Base-by-base conservation (phyloP, 2,113 vertebrate genomes). In the Platycercus adscitus region DNA sequence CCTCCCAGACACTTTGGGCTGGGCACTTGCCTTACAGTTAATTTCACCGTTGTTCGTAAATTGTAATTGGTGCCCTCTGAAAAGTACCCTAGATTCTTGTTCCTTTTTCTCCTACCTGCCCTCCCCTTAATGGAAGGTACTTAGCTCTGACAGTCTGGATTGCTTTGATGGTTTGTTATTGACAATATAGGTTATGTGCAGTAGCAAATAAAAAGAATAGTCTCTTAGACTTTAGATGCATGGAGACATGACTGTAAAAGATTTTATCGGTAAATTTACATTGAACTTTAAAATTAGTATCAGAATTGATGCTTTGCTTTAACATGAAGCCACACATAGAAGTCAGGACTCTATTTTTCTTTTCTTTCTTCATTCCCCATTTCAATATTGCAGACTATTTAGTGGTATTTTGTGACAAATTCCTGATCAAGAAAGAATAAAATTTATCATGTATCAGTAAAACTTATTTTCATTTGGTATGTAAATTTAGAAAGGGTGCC, bases 1-100 rank as follows among this genome's bases (percentile, higher is more conserved):
- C 26, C 41, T 68, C 33, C 33, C 79, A n/a, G 15, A 13, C 2
- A 0, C 18, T 80, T 41, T 0, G 1, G 44, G 11, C 23, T 61
- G 53, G 52, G 16, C 20, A 33, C 8, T 68, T 44, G 18, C 31
- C 47, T 76, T 88, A 25, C 24, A 24, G 28, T 68, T 89, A 28
- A 43, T n/a, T 17, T 55, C 47, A 53, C 13, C 7, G 3, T 44
- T 65, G 10, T 23, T 91, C 44, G 43, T 58, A 64, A 72, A 7
- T 19, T 61, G 16, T 61, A 50, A 31, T 37, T 73, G 47, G 4
- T 73, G 55, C 61, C 23, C 21, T 53, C 49, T 80, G 76, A 72
- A 33, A 80, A 93, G n/a, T n/a, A 20, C 16, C 21, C 29, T 39
- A 55, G 18, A 26, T 43, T 83, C 10, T 86, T 0, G 0, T 4